Percentiles rank a stretch among this genome's conserved stretches.
Conservation (phyloP, 2,797 vertebrate genomes). For the Ara ararauna region DNA sequence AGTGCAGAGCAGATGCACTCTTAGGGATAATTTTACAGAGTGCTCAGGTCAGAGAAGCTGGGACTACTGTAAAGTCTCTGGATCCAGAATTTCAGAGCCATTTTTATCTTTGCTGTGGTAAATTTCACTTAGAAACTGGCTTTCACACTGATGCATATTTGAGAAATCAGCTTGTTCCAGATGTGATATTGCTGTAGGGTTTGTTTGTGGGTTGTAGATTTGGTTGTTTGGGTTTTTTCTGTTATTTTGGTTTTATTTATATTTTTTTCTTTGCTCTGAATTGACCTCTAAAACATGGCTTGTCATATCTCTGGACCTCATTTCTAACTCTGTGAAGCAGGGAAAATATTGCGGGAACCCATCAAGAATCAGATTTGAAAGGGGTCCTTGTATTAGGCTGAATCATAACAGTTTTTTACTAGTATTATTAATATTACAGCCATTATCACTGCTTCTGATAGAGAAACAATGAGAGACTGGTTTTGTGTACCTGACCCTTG, state of each 20-base stretch:
- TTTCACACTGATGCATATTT: neutral
- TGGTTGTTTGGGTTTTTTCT: neutral
- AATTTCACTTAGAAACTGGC: neutral
- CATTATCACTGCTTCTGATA: neutral
- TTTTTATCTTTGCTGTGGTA: neutral
- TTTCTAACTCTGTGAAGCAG: neutral
- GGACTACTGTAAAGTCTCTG: too few relatives aligned
- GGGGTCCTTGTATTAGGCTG: neutral
- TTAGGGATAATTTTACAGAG: too few relatives aligned
- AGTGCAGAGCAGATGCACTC: neutral
- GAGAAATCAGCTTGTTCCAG: neutral
- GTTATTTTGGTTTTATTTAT: fast-evolving
- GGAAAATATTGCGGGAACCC: neutral
- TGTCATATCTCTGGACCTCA: neutral
- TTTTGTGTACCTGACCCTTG: neutral
- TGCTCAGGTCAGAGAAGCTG: neutral
- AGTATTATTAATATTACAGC: neutral
- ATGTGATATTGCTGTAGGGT: neutral
- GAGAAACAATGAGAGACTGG: neutral
- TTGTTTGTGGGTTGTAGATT: neutral
- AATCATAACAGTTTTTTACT: neutral
- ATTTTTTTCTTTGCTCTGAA: neutral
- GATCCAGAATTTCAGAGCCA: neutral
- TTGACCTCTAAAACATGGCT: neutral
- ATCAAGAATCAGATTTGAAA: neutral